Base-by-base conservation (phyloP, 2,888 invertebrate genomes). In the Catonia carolina region DNA sequence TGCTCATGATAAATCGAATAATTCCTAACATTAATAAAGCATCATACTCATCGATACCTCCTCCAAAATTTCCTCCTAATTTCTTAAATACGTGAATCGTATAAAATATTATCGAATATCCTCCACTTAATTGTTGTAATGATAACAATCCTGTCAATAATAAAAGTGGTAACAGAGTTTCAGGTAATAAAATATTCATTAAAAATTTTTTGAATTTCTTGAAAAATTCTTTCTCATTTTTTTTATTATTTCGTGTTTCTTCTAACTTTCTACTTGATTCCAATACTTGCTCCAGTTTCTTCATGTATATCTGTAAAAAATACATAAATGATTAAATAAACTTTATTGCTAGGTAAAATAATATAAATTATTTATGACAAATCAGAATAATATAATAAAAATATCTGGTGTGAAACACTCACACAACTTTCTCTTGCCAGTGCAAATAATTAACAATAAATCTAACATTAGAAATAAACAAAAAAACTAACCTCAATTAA, bases 61-160 rank as follows among this genome's bases (percentile, higher is more conserved):
- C 67, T 10, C 72, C 71, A 57, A 75, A 75, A 39, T 70, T 64
- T 0, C 74, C 75, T 1, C 75, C 75, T 27, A 79, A 70, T 60
- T 74, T 69, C 27, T 72, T 67, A 62, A 80, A 78, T 15, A 80
- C 67, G 20, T 77, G 75, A 4, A 78, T 74, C 0, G 79, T 78
- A 63, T 81, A 81, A 66, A 81, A 79, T 53, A 81, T 77, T 1
- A 80, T 73, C 0, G 77, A 77, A 65, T 81, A 81, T 1, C 74
- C 74, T 5, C 80, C 79, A 1, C 79, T 76, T 0, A 78, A 63
- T 68, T 81, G 81, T 69, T 81, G 81, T 20, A 79, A 70, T 4
- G 77, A 35, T 62, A 80, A 76, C 20, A 80, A 61, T 2, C 72
- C 36, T 1, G 75, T 58, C 1, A 81, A 69, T 17, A 80, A 71